These are phyloP conservation scores for Pammene aurita DNA, from an alignment of 2,888 invertebrate species.

Conservation along the genomic window DNA sequence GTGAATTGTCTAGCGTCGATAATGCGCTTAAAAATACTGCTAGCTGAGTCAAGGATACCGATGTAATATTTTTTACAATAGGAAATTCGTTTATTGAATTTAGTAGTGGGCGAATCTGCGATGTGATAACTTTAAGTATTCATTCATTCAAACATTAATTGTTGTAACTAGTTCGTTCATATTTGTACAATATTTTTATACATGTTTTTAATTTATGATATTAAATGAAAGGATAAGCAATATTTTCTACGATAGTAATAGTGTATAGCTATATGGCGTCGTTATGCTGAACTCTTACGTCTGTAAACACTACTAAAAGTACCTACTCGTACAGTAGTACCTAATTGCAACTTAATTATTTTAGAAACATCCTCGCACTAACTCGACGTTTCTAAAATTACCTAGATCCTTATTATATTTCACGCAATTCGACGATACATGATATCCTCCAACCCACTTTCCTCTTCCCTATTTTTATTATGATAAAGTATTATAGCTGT, in stretches of 20 bases:
- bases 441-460: neutral
- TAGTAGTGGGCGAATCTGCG: slow-evolving; percentile 11
- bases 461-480: slow-evolving; percentile 53
- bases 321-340: neutral
- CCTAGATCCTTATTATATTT: neutral
- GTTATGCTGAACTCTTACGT: neutral
- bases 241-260: slow-evolving; percentile 44
- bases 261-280: slow-evolving; percentile 54
- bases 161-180: slow-evolving; percentile 68
- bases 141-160: slow-evolving; percentile 58
- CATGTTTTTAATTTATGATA: slow-evolving; percentile 60
- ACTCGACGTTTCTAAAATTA: neutral
- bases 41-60: too few relatives aligned
- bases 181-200: slow-evolving; percentile 71
- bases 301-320: neutral
- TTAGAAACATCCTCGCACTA: neutral
- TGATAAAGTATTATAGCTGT: slow-evolving; percentile 69
- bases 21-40: too few relatives aligned
- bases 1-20: too few relatives aligned
- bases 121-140: slow-evolving; percentile 47
- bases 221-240: slow-evolving; percentile 54
- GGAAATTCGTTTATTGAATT: neutral
- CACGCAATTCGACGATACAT: neutral
- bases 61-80: slow-evolving; percentile 7
- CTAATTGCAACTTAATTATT: neutral